Evolutionary conservation across 2,888 invertebrate genomes (phyloP), one percentile per base, ranked within the genome.

Genomic region (Merodon equestris): DNA sequence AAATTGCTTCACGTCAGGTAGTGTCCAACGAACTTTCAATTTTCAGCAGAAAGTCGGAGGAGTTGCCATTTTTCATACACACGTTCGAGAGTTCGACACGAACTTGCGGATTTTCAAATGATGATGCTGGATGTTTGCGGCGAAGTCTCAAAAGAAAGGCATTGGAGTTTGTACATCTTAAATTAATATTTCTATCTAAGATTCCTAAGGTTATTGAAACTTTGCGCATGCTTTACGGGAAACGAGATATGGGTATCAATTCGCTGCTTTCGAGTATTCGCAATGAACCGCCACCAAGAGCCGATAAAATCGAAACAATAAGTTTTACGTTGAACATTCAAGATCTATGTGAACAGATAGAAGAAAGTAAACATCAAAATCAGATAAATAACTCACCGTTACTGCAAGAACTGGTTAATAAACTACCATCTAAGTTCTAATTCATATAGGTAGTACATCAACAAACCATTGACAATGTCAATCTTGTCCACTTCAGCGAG

Each of bases 341-440:
- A 36, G 13, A 63, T 9, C 44, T 63, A 0, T 53, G 15, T 4
- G 19, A 14, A 0, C 51, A 36, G 10, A 53, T 63, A 1, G 40
- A 27, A 1, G 45, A 34, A 0, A 9, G 13, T 1, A 44, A 36
- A 1, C 9, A 17, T 9, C 9, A n/a, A 14, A 34, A 42, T 13
- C 54, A 54, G 15, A 36, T 51, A 9, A 44, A 40, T n/a, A 63
- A 63, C 19, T 27, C 53, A n/a, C 14, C 12, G 9, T 19, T 63
- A 44, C 15, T 67, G 15, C 51, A 68, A 36, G 68, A 68, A 17
- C n/a, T 68, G 5, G 15, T 58, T 15, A 13, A 27, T 10, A 58
- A 68, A 58, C 45, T 68, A 0, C 68, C 58, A 14, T 14, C 44
- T 15, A 9, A 9, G 12, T 7, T 48, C 1, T 1, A 17, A n/a